Percentiles rank a stretch among this genome's conserved stretches.
phyloP scores from a whole-genome alignment of 2,113 vertebrate genomes.

The Nematolebias whitei region DNA sequence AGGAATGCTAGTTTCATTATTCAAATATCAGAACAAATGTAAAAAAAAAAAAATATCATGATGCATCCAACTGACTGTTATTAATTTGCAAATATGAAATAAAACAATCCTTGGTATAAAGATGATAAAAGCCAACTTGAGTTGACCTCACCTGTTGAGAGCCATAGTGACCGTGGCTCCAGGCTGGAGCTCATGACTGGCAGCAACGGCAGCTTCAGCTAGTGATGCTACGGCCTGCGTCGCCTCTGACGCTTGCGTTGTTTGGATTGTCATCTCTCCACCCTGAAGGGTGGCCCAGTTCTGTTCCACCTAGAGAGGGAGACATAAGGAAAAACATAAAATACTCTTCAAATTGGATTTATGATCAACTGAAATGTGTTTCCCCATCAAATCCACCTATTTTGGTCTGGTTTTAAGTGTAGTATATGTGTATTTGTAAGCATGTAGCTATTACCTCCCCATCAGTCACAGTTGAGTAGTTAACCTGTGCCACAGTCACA shows the following conservation, averaged over 20 bases:
- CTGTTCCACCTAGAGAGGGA: constrained; percentile 74
- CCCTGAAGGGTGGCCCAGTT: constrained; percentile 96
- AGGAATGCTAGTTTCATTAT: too few relatives aligned
- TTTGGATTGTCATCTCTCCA: constrained; percentile 99
- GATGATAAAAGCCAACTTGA: too few relatives aligned
- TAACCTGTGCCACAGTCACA: constrained; percentile 96
- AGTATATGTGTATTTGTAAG: neutral
- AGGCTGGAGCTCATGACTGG: constrained; percentile 93
- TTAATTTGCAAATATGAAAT: too few relatives aligned
- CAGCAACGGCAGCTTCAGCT: constrained; percentile 94
- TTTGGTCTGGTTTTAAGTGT: too few relatives aligned
- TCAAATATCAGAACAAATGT: too few relatives aligned
- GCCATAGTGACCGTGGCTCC: constrained; percentile 98
- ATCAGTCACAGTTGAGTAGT: constrained; percentile 93
- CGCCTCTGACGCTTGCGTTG: constrained; percentile 94
- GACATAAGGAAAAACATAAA: neutral
- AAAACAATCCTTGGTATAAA: too few relatives aligned
- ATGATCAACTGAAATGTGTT: neutral
- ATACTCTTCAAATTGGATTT: too few relatives aligned
- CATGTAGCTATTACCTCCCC: constrained; percentile 86
- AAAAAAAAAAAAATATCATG: too few relatives aligned
- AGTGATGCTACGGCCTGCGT: constrained; percentile 95
- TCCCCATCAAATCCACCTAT: too few relatives aligned
- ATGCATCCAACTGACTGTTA: too few relatives aligned
- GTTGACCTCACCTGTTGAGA: constrained; percentile 88